Percentiles rank a stretch among this genome's conserved stretches.
Evolutionary conservation across 2,888 invertebrate species (phyloP).

Genomic region (Agrochola lychnidis): DNA sequence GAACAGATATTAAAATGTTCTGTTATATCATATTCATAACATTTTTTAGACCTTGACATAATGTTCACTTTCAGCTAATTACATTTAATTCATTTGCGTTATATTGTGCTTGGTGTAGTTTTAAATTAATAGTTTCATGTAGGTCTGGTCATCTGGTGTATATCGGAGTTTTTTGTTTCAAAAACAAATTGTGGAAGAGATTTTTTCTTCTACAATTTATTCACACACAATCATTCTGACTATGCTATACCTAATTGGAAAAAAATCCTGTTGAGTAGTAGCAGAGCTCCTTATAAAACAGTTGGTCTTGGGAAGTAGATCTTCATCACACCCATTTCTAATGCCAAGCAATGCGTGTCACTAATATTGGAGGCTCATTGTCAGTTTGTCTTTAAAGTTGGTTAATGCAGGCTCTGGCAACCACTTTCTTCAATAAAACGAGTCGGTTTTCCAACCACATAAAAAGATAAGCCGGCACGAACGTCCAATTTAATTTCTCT

Average conservation of each 20-base stretch:
- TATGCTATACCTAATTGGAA: background rate
- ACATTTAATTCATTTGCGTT: constrained; percentile 21
- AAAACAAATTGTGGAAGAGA: too few relatives aligned
- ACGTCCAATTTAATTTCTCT: constrained; percentile 24
- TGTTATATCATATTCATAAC: constrained; percentile 20
- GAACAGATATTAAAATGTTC: constrained; percentile 3
- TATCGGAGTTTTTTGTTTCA: background rate
- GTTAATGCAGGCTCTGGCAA: background rate
- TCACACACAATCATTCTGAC: background rate
- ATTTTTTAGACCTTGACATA: constrained; percentile 19
- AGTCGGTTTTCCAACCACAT: background rate
- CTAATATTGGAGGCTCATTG: background rate
- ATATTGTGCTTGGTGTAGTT: background rate
- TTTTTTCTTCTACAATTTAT: too few relatives aligned
- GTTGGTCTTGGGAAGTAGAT: background rate
- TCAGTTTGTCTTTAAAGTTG: background rate
- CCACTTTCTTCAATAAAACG: background rate
- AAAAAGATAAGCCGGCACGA: constrained; percentile 8
- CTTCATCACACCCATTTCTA: background rate
- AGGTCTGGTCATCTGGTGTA: background rate
- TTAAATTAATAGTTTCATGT: background rate
- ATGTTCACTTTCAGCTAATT: constrained; percentile 9
- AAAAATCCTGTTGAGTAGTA: background rate
- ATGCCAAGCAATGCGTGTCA: background rate
- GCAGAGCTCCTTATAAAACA: background rate